These are phyloP conservation scores for Coleophora deauratella DNA, from an alignment of 2,888 invertebrate species.

Conservation along the genomic window DNA sequence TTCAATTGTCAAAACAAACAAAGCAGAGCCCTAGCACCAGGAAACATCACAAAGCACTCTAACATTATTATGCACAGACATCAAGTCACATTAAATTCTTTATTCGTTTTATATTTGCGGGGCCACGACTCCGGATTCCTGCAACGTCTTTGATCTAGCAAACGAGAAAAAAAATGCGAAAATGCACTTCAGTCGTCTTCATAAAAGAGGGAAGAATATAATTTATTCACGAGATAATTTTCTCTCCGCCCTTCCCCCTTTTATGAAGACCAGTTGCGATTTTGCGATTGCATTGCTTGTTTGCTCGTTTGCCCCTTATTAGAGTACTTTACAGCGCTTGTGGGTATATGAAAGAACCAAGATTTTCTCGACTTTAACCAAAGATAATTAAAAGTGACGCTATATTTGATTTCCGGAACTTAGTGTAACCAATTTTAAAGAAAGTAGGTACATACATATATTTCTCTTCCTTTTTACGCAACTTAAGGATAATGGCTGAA, in stretches of 20 bases:
- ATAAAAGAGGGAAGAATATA: conserved; percentile 70
- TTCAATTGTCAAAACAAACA: conserved; percentile 59
- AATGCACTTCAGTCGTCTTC: conserved; percentile 72
- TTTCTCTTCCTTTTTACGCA: too few species aligned
- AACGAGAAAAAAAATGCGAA: conserved; percentile 61
- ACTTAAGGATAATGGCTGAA: too few species aligned
- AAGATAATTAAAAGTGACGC: too few species aligned
- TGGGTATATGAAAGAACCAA: too few species aligned
- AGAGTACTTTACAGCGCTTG: too few species aligned
- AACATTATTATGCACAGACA: conserved; percentile 61
- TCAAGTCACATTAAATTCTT: conserved; percentile 69
- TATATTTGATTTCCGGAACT: too few species aligned
- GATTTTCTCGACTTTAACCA: too few species aligned
- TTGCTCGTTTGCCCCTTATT: too few species aligned
- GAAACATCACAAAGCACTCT: conserved; percentile 59
- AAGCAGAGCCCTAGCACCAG: conserved; percentile 27
- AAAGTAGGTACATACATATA: too few species aligned
- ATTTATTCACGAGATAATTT: conserved; percentile 75
- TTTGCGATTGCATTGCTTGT: not conserved
- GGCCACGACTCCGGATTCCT: conserved; percentile 60
- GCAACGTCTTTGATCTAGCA: conserved; percentile 64
- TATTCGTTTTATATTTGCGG: conserved; percentile 66
- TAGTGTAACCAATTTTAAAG: too few species aligned
- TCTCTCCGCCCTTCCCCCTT: conserved; percentile 50
- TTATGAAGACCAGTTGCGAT: conserved; percentile 28